Percentiles rank a stretch among this genome's conserved stretches.
Conservation (phyloP, 1,140 invertebrate genomes). For the Nomia melanderi region DNA sequence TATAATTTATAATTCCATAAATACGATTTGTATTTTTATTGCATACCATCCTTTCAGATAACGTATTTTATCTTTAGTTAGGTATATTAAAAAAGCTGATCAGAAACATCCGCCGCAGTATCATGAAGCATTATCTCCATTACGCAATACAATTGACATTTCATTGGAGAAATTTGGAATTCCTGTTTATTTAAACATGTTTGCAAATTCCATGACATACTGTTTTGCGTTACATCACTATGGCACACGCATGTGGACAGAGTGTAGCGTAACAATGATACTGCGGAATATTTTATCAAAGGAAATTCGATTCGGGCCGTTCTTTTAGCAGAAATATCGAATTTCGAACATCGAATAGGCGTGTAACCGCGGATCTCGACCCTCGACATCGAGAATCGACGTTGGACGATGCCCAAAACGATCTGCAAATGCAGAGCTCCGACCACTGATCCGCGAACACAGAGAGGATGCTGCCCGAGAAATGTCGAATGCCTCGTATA, state of each 20-base stretch:
- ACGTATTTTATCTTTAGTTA: too few relatives aligned
- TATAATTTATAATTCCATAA: too few relatives aligned
- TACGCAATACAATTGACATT: too few relatives aligned
- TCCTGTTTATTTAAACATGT: too few relatives aligned
- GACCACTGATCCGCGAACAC: constrained; percentile 45
- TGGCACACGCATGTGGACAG: too few relatives aligned
- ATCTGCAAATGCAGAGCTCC: constrained; percentile 51
- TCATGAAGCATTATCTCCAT: too few relatives aligned
- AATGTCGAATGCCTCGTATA: constrained; percentile 27
- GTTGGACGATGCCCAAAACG: constrained; percentile 68
- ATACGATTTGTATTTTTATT: too few relatives aligned
- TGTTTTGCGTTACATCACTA: not conserved
- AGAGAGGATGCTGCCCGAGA: constrained; percentile 44
- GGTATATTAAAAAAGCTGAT: too few relatives aligned
- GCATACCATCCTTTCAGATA: too few relatives aligned
- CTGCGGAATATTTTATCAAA: constrained; percentile 7
- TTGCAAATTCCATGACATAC: not conserved
- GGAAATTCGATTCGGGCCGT: constrained; percentile 32
- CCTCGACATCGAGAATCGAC: constrained; percentile 65
- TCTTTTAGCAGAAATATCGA: constrained; percentile 40
- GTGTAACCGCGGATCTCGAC: constrained; percentile 53
- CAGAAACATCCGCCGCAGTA: too few relatives aligned
- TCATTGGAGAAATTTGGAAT: too few relatives aligned
- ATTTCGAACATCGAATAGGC: constrained; percentile 31
- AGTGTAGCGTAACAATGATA: constrained; percentile 2